Evolutionary conservation across 2,797 vertebrate genomes (phyloP), one percentile per base, ranked within the genome.

Genomic region (Propithecus deckenii): DNA sequence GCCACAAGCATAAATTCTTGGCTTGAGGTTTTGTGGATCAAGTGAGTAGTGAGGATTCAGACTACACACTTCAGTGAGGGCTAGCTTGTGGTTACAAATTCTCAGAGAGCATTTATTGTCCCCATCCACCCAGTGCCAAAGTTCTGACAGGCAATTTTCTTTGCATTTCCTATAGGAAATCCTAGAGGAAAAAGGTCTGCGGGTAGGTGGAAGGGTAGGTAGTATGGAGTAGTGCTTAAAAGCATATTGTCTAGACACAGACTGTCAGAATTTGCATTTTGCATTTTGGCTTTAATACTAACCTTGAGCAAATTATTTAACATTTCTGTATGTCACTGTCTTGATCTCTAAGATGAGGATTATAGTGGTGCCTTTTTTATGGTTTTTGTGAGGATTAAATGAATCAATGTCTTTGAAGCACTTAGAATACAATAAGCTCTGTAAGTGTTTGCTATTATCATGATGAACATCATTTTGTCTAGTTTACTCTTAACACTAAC

Each of bases 191-290:
- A 57, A 35, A 43, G 43, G 22, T 6, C 7, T 41, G 38, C 30
- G 5, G 3, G 32, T 41, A 46, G 13, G 15, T 30, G 22, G 32
- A 6, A 59, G 30, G 17, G 28, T 23, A 38, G 30, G 43, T 71
- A 11, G 15, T 86, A 18, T 79, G 72, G 12, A 41, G 75, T 23
- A 78, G 18, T 48, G 2, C 32, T 83, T 63, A 30, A 74, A 63
- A 89, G n/a, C 32, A 32, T 74, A 72, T 7, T 69, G 4, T 59
- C 1, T 90, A 12, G 8, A 93, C 22, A 74, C 23, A 55, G 17
- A 43, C 57, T 25, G 2, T 85, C 43, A 69, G 18, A 92, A 50
- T 91, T 86, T 96, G 25, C 22, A 41, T 95, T 91, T 86, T 96
- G 30, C 32, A 43, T 95, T 93, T 92, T 96, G 52, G 17, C 17